A percentile compares a stretch with the other conserved stretches of the same genome.
Evolutionary conservation across 2,113 vertebrate genomes (phyloP).

Genomic region (Numida meleagris): DNA sequence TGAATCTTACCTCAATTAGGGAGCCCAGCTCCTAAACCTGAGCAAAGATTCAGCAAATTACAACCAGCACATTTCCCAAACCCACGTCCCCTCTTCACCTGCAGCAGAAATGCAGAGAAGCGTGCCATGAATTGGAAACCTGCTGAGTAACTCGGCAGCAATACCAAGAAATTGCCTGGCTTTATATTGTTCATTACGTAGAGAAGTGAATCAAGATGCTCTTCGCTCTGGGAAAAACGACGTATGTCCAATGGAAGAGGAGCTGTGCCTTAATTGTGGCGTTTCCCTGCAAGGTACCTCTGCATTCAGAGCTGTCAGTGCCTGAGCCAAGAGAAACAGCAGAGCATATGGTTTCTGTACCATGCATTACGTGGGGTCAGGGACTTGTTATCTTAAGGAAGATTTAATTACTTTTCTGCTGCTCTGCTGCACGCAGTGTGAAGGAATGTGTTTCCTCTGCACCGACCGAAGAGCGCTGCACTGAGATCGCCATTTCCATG

Average conservation of each 20-base stretch:
- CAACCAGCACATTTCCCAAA: background rate
- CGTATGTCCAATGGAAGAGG: background rate
- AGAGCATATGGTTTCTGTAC: background rate
- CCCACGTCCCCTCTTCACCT: background rate
- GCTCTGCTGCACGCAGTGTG: background rate
- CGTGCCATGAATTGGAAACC: background rate
- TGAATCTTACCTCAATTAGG: background rate
- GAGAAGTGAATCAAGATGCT: background rate
- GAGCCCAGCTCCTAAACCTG: background rate
- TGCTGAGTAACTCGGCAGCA: background rate
- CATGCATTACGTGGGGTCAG: background rate
- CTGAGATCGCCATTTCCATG: background rate
- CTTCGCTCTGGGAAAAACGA: background rate
- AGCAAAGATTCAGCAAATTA: background rate
- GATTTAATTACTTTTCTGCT: constrained; percentile 34
- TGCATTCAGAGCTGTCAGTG: background rate
- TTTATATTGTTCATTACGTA: background rate
- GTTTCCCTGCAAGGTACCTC: background rate
- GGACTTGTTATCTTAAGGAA: background rate
- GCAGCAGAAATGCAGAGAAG: background rate
- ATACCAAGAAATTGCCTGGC: background rate
- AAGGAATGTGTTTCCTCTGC: background rate
- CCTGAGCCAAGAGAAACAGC: constrained; percentile 11
- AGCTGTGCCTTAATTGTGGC: background rate
- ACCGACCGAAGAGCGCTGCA: background rate